Evolutionary conservation across 2,888 invertebrate species (phyloP).

Genomic region (Sisyra terminalis): DNA sequence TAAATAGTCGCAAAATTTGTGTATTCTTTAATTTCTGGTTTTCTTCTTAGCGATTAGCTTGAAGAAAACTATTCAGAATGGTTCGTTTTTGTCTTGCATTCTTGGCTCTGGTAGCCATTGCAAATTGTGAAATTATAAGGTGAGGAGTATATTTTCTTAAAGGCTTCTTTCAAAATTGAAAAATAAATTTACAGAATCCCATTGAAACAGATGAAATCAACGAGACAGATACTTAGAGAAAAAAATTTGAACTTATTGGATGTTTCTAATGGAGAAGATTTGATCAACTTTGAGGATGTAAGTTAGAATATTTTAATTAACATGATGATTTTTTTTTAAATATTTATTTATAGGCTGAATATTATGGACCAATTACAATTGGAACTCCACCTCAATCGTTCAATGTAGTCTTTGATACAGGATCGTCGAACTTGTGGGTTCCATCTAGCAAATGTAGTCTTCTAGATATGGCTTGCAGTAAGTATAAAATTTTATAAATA

Average conservation of each 20-base stretch:
- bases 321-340: constrained; percentile 7
- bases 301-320: not conserved
- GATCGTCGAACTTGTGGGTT: constrained; percentile 97
- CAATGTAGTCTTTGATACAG: constrained; percentile 95
- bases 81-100: constrained; percentile 9
- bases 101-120: constrained; percentile 9
- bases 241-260: constrained; percentile 54
- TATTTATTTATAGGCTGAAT: constrained; percentile 79
- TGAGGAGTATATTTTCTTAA: constrained; percentile 10
- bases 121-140: constrained; percentile 17
- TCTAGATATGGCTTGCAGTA: constrained; percentile 87
- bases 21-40: too few species aligned
- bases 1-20: too few species aligned
- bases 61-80: too few species aligned
- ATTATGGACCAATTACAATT: constrained; percentile 84
- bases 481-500: constrained; percentile 27
- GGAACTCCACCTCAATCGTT: constrained; percentile 87
- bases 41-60: too few species aligned
- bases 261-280: too few species aligned
- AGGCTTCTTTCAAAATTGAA: not conserved
- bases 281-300: too few species aligned
- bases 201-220: constrained; percentile 53
- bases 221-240: constrained; percentile 51
- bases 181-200: constrained; percentile 40
- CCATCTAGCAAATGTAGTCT: constrained; percentile 88